Conservation (phyloP, 2,113 vertebrate genomes). For the Microcebus lehilahytsara region DNA sequence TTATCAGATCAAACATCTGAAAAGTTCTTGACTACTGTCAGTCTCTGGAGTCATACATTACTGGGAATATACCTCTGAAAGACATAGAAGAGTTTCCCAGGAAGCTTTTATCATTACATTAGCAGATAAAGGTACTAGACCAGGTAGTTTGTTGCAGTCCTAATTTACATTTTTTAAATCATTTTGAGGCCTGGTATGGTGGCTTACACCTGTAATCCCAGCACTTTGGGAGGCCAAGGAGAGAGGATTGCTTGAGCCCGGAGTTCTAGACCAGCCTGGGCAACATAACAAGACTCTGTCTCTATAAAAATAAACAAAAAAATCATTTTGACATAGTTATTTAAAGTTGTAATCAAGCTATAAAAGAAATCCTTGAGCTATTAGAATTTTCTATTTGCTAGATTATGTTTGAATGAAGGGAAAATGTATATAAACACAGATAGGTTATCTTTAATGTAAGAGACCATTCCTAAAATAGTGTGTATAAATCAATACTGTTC, state of each 20-base stretch:
- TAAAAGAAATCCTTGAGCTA: not conserved
- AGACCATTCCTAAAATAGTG: not conserved
- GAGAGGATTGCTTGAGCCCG: too few relatives aligned
- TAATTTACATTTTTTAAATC: not conserved
- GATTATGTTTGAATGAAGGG: not conserved
- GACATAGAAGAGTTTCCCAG: not conserved
- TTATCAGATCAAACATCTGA: not conserved
- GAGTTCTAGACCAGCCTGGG: too few relatives aligned
- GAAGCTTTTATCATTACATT: not conserved
- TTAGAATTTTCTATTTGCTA: constrained; percentile 22
- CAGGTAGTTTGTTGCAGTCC: not conserved
- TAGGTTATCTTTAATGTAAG: not conserved
- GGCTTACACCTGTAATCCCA: too few relatives aligned
- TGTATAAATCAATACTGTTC: not conserved
- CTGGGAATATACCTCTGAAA: not conserved
- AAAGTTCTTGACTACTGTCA: not conserved
- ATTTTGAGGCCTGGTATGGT: not conserved
- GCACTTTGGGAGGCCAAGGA: too few relatives aligned
- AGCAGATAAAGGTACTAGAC: not conserved
- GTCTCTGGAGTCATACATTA: not conserved
- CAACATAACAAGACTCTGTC: too few relatives aligned
- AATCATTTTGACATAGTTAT: not conserved
- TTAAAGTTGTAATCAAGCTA: not conserved
- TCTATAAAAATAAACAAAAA: not conserved
- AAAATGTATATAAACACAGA: not conserved